A percentile compares a stretch with the other conserved stretches of the same genome.
Conservation (phyloP, 2,797 vertebrate species). For the Euthynnus affinis region DNA sequence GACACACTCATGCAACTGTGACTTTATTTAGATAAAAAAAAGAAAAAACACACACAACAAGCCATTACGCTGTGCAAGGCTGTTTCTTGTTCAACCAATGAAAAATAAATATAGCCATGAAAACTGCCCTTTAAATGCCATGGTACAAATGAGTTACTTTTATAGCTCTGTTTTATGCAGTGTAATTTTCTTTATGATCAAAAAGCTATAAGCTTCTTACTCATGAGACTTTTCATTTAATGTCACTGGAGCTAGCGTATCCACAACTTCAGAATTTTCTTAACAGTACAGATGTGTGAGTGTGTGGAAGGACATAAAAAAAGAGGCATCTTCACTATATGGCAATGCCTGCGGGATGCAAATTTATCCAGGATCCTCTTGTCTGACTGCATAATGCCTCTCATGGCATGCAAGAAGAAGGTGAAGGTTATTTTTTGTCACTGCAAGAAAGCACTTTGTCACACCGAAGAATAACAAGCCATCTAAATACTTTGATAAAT, state of each 20-base stretch:
- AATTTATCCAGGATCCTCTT: slow-evolving; percentile 22
- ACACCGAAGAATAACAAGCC: slow-evolving; percentile 4
- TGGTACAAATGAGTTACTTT: slow-evolving; percentile 10
- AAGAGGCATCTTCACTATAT: background rate
- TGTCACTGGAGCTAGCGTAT: background rate
- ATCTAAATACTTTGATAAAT: slow-evolving; percentile 35
- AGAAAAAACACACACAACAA: background rate
- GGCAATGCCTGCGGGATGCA: slow-evolving; percentile 14
- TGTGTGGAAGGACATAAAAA: background rate
- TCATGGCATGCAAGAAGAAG: slow-evolving; percentile 18
- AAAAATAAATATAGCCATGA: background rate
- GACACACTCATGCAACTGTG: background rate
- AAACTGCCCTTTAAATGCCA: slow-evolving; percentile 39
- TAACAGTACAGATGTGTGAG: slow-evolving; percentile 6
- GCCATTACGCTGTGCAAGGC: background rate
- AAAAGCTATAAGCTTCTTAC: background rate
- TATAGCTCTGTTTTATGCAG: slow-evolving; percentile 4
- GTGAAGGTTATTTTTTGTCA: slow-evolving; percentile 39
- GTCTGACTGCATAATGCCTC: slow-evolving; percentile 39
- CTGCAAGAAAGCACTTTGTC: slow-evolving; percentile 33
- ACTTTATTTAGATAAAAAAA: slow-evolving; percentile 26
- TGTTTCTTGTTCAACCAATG: slow-evolving; percentile 8
- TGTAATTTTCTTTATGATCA: slow-evolving; percentile 27
- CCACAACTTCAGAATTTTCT: background rate
- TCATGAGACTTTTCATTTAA: slow-evolving; percentile 1